A percentile compares a stretch with the other conserved stretches of the same genome.
These are phyloP conservation scores for Lithophane ornitopus DNA, from an alignment of 2,888 invertebrate species.

Conservation along the genomic window DNA sequence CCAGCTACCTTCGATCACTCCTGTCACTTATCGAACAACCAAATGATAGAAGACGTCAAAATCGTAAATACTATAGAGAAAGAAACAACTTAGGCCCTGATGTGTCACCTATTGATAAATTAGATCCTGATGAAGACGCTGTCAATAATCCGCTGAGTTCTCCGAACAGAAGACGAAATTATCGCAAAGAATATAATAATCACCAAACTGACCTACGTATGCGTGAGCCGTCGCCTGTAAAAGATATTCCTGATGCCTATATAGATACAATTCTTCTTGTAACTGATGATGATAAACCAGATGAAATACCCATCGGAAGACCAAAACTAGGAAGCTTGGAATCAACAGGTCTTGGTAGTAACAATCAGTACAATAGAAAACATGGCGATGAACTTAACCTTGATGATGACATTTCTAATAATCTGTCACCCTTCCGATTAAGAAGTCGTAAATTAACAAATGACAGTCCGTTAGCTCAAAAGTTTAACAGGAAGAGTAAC, in stretches of 20 bases:
- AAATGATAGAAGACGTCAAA: conserved; percentile 8
- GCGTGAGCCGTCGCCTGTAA: not conserved
- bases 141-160: not conserved
- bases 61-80: conserved; percentile 1
- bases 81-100: conserved; percentile 12
- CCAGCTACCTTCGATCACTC: conserved; percentile 14
- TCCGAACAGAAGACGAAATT: conserved; percentile 10
- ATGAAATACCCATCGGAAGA: conserved; percentile 11
- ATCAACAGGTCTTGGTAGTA: not conserved
- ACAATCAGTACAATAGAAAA: conserved; percentile 9
- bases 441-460: not conserved
- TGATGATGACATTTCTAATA: not conserved
- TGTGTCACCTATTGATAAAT: conserved; percentile 8
- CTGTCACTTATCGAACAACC: conserved; percentile 7
- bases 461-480: not conserved
- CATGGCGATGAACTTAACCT: not conserved
- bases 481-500: conserved; percentile 1
- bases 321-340: conserved; percentile 10
- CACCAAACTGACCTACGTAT: not conserved
- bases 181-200: not conserved
- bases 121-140: not conserved
- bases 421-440: not conserved
- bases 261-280: conserved; percentile 21
- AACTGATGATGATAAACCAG: conserved; percentile 24
- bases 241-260: conserved; percentile 16